Evolutionary conservation across 2,797 vertebrate species (phyloP).

Genomic region (Anguilla megastoma): DNA sequence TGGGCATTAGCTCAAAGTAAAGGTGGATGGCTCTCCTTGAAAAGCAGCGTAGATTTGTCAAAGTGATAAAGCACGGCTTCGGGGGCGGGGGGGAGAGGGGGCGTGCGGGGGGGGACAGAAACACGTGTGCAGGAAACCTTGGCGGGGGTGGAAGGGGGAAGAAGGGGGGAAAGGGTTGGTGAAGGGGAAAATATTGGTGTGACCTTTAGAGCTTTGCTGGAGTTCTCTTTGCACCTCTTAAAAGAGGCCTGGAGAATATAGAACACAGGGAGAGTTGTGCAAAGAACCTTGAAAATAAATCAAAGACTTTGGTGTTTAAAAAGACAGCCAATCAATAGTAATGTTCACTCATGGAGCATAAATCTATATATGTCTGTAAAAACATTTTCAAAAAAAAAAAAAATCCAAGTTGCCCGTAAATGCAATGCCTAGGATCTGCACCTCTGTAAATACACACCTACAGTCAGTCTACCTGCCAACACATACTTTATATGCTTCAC

Average conservation of each 20-base stretch:
- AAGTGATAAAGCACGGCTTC: conserved; percentile 67
- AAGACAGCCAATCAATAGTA: conserved; percentile 43
- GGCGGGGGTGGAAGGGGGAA: conserved; percentile 33
- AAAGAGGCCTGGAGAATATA: conserved; percentile 16
- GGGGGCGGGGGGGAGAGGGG: conserved; percentile 33
- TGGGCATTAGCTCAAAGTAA: conserved; percentile 59
- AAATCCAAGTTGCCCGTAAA: background rate
- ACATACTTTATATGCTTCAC: conserved; percentile 24
- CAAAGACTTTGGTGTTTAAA: conserved; percentile 43
- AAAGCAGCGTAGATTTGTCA: conserved; percentile 72
- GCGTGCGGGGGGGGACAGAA: background rate
- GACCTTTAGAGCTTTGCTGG: conserved; percentile 43
- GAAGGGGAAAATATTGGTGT: background rate
- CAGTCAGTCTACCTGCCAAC: background rate
- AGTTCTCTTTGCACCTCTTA: conserved; percentile 2
- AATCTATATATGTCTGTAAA: conserved; percentile 27
- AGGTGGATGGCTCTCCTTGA: conserved; percentile 72
- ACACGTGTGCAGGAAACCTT: conserved; percentile 60
- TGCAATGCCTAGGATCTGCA: background rate
- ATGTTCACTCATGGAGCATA: conserved; percentile 41
- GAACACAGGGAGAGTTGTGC: conserved; percentile 14
- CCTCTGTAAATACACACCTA: background rate
- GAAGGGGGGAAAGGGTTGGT: conserved; percentile 17
- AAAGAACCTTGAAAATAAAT: conserved; percentile 46
- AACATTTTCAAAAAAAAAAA: background rate